Conservation (phyloP, 2,113 vertebrate genomes). For the Oxyura jamaicensis region DNA sequence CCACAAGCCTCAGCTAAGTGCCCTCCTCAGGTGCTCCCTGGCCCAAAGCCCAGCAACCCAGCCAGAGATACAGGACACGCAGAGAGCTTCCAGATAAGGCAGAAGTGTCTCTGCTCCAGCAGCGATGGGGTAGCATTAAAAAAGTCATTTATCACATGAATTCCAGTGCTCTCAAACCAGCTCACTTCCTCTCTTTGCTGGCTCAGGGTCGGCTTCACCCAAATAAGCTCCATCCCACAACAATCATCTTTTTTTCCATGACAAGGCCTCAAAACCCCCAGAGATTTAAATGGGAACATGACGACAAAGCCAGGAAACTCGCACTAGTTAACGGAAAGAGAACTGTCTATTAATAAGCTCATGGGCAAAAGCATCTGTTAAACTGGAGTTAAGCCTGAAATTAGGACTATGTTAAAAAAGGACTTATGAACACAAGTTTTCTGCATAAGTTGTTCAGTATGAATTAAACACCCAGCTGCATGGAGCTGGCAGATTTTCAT, state of each 20-base stretch:
- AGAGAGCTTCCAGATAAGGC: background rate
- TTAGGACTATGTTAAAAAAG: background rate
- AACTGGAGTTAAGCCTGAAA: background rate
- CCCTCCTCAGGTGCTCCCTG: background rate
- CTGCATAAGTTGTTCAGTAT: background rate
- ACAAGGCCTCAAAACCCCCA: slow-evolving; percentile 37
- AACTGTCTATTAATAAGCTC: slow-evolving; percentile 19
- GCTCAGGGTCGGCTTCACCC: background rate
- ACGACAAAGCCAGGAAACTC: slow-evolving; percentile 50
- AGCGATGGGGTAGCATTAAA: background rate
- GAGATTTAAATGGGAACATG: slow-evolving; percentile 48
- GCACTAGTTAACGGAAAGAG: slow-evolving; percentile 9
- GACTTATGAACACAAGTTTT: background rate
- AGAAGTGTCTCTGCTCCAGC: background rate
- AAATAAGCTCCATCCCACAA: background rate
- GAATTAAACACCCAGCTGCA: slow-evolving; percentile 14
- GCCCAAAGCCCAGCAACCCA: background rate
- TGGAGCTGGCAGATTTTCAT: background rate
- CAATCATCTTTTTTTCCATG: slow-evolving; percentile 47
- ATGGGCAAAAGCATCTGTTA: slow-evolving; percentile 10
- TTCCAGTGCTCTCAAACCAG: background rate
- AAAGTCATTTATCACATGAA: slow-evolving; percentile 8
- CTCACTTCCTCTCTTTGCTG: slow-evolving; percentile 28
- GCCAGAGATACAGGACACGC: background rate
- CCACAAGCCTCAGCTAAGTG: rapidly evolving